Evolutionary conservation across 2,797 vertebrate genomes (phyloP).

Genomic region (Enteromius afrohamiltoni): DNA sequence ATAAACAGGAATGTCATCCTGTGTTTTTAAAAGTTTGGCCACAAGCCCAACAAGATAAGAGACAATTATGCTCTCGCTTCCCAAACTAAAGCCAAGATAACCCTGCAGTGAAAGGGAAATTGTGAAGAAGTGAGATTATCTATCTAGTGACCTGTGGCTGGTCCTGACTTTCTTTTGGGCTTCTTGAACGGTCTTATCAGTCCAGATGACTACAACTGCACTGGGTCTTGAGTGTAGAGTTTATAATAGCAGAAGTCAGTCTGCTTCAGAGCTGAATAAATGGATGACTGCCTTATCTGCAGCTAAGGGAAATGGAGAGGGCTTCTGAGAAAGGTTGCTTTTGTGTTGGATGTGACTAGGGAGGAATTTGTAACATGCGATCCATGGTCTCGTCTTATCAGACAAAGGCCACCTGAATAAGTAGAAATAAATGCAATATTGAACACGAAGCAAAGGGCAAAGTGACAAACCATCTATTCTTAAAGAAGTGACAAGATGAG

Average conservation of each 20-base stretch:
- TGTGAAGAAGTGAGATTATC: conserved; percentile 68
- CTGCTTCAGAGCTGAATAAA: conserved; percentile 18
- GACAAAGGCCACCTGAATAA: conserved; percentile 6
- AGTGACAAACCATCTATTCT: neutral
- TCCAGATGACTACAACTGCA: conserved; percentile 27
- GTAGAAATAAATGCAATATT: conserved; percentile 30
- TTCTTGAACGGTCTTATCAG: conserved; percentile 45
- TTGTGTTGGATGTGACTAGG: conserved; percentile 50
- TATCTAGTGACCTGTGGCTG: conserved; percentile 63
- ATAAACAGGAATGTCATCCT: neutral
- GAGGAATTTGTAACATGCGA: conserved; percentile 40
- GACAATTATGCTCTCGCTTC: conserved; percentile 68
- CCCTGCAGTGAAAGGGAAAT: conserved; percentile 64
- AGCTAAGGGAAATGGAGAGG: conserved; percentile 57
- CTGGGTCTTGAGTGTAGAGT: conserved; percentile 30
- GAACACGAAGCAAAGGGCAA: conserved; percentile 5
- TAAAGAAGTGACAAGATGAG: conserved; percentile 3
- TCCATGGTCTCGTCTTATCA: conserved; percentile 29
- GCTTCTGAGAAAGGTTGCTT: conserved; percentile 55
- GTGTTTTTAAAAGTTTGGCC: conserved; percentile 11
- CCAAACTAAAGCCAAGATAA: conserved; percentile 69
- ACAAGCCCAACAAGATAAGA: conserved; percentile 38
- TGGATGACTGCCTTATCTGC: conserved; percentile 53
- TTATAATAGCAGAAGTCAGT: conserved; percentile 40
- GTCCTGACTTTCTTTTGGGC: conserved; percentile 23